Evolutionary conservation across 2,797 vertebrate genomes (phyloP), one percentile per base, ranked within the genome.

Genomic region (Catharus ustulatus): DNA sequence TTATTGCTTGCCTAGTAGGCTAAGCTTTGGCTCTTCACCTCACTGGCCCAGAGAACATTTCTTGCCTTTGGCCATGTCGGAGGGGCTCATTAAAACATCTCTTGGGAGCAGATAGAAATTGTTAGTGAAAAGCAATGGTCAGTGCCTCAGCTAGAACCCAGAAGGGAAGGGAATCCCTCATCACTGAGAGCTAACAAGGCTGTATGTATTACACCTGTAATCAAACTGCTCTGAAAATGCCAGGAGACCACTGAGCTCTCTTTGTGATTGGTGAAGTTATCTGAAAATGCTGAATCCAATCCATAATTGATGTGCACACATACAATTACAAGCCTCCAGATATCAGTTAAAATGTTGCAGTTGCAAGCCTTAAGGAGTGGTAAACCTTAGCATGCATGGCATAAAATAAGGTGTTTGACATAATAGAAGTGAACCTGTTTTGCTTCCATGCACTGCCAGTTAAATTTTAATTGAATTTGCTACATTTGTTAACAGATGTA

Each of bases 11-110:
- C 97, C 97, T 97, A 97, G 97, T 98, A 98, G 97, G 98, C 97
- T 98, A 98, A 98, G 97, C 98, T 98, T 98, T 98, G 97, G 98
- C 98, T 99, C 98, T 98, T 99, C 98, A 99, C 98, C 98, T 98
- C 98, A 98, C 97, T 98, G 98, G 98, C 97, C 98, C 94, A 97
- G 98, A 97, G 97, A 98, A 93, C 97, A 98, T 98, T 98, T 98
- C 98, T 99, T 97, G 99, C 98, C 98, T 98, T 98, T 98, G 98
- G 98, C 98, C 98, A 98, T 99, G 98, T 99, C 98, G 97, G 98
- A 98, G 98, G 98, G 98, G 98, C 98, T 99, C 99, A 99, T 99
- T 99, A 99, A 98, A 98, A 96, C 97, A 97, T 98, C 99, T 98
- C 98, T 90, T 89, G 98, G 98, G 99, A 99, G 97, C 93, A 97